phyloP scores from a whole-genome alignment of 2,113 vertebrate genomes.

The Smithornis capensis region DNA sequence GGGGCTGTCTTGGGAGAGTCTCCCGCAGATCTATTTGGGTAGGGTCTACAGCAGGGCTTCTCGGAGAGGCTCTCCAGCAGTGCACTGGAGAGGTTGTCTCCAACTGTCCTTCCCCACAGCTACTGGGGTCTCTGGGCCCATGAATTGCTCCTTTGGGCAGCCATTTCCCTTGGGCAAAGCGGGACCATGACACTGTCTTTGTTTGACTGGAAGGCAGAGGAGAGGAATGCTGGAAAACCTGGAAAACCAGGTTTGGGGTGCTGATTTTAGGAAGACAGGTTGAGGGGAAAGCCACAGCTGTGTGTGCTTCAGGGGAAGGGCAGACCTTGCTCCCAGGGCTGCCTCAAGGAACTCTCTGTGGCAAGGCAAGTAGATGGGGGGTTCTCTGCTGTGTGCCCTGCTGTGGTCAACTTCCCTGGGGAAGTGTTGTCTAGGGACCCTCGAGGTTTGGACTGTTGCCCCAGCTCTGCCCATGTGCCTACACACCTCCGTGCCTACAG shows the following conservation, averaged over 20 bases:
- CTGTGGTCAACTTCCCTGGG: background rate
- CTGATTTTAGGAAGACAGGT: conserved; percentile 12
- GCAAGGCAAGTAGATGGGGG: background rate
- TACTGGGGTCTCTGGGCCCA: fast-evolving
- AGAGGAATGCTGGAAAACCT: background rate
- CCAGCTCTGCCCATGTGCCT: background rate
- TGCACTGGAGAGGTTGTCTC: background rate
- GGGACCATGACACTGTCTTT: background rate
- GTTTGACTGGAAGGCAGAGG: background rate
- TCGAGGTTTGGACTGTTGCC: background rate
- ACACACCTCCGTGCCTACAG: background rate
- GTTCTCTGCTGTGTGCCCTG: background rate
- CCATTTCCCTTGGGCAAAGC: background rate
- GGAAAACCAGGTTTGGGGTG: background rate
- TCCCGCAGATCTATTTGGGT: background rate
- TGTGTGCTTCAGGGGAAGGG: background rate
- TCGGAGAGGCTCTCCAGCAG: background rate
- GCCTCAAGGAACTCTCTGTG: fast-evolving
- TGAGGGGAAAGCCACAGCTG: background rate
- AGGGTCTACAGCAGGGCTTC: background rate
- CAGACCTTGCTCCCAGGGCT: background rate
- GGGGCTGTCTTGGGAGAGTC: background rate
- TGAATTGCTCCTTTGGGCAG: background rate
- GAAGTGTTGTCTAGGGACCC: background rate
- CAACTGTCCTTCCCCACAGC: background rate